These are phyloP conservation scores for Zaprionus lineosus DNA, from an alignment of 2,888 invertebrate genomes.

Conservation along the genomic window DNA sequence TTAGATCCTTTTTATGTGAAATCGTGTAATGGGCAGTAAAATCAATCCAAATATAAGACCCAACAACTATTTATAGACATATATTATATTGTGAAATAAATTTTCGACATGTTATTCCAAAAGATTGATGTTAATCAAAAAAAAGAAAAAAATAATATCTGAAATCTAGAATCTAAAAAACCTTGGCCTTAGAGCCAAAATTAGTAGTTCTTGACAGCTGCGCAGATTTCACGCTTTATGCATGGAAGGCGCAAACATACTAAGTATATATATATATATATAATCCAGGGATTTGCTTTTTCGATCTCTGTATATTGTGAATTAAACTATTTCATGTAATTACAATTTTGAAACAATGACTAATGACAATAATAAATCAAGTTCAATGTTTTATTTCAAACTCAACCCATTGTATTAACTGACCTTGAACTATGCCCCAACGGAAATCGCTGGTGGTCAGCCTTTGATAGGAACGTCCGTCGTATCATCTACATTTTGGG, in stretches of 20 bases:
- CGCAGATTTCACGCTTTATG: slow-evolving; percentile 6
- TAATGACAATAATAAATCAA: slow-evolving; percentile 68
- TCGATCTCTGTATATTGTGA: slow-evolving; percentile 32
- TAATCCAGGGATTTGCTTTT: slow-evolving; percentile 41
- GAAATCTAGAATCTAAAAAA: too few relatives aligned
- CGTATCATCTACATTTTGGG: neutral
- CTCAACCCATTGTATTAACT: neutral
- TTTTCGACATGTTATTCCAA: too few relatives aligned
- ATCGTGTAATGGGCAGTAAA: too few relatives aligned
- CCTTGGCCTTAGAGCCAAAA: too few relatives aligned
- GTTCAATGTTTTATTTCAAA: slow-evolving; percentile 44
- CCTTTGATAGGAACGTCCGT: neutral
- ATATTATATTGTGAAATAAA: slow-evolving; percentile 29
- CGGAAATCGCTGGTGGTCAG: slow-evolving; percentile 4
- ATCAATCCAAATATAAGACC: too few relatives aligned
- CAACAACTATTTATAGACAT: slow-evolving; percentile 21
- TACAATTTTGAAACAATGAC: slow-evolving; percentile 52
- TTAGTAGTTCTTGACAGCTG: neutral
- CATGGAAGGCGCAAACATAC: too few relatives aligned
- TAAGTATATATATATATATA: slow-evolving; percentile 7
- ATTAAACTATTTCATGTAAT: slow-evolving; percentile 21
- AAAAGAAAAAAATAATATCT: too few relatives aligned
- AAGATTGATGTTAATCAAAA: too few relatives aligned
- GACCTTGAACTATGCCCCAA: neutral
- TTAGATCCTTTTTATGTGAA: too few relatives aligned